Evolutionary conservation across 2,888 invertebrate genomes (phyloP).

Genomic region (Metellina segmentata): DNA sequence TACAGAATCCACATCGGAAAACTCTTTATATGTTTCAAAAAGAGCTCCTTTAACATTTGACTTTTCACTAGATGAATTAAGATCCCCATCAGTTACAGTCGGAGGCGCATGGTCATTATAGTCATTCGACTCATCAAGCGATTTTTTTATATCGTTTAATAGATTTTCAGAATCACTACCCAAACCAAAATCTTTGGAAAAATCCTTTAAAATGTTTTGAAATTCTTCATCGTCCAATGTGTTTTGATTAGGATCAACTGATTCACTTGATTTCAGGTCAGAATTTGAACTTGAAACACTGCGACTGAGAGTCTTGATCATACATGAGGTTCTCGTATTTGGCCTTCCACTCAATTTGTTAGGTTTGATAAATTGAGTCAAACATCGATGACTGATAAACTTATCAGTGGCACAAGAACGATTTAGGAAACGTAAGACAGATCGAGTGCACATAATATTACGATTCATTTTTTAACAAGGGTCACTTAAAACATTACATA

Average conservation of each 20-base stretch:
- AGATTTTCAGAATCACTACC: conserved; percentile 23
- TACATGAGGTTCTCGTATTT: background rate
- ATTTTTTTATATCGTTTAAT: conserved; percentile 62
- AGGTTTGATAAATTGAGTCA: background rate
- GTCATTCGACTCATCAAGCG: conserved; percentile 28
- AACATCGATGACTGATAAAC: background rate
- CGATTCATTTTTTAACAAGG: conserved; percentile 8
- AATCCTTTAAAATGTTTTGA: conserved; percentile 66
- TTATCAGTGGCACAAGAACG: background rate
- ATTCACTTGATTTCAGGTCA: conserved; percentile 23
- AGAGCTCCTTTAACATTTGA: background rate
- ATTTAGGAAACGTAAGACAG: background rate
- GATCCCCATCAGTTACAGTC: background rate
- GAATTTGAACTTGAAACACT: conserved; percentile 32
- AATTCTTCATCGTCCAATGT: conserved; percentile 65
- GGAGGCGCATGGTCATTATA: background rate
- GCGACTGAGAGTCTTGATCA: background rate
- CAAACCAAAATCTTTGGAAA: conserved; percentile 63
- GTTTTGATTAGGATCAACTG: conserved; percentile 25
- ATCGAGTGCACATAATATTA: conserved; percentile 4
- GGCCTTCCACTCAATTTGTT: background rate
- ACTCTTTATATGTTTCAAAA: conserved; percentile 39
- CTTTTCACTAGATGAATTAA: background rate
- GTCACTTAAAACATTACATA: too few species aligned
- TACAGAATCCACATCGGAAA: conserved; percentile 52